Conservation (phyloP, 1,140 invertebrate species). For the Euwallacea similis region DNA sequence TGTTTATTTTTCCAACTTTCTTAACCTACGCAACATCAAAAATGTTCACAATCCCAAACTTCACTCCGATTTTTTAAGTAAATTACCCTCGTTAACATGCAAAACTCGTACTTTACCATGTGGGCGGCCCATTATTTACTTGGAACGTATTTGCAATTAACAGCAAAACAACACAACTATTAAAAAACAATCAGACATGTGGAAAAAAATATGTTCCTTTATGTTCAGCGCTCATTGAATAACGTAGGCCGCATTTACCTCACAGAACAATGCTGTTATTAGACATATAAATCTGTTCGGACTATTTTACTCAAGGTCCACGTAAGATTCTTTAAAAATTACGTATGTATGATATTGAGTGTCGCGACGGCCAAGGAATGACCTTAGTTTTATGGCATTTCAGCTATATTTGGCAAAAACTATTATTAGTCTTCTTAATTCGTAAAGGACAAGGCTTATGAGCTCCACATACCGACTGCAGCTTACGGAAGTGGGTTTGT, state of each 20-base stretch:
- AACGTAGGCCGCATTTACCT: conserved; percentile 19
- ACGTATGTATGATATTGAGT: conserved; percentile 15
- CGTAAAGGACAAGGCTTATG: conserved; percentile 25
- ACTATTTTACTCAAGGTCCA: conserved; percentile 10
- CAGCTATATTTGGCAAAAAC: conserved; percentile 27
- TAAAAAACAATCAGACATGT: conserved; percentile 12
- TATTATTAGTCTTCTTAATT: conserved; percentile 18
- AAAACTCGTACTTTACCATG: not conserved
- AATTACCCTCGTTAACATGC: too few species aligned
- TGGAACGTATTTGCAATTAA: conserved; percentile 24
- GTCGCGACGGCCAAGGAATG: conserved; percentile 14
- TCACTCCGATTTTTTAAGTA: too few species aligned
- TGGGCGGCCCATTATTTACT: conserved; percentile 19
- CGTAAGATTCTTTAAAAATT: conserved; percentile 15
- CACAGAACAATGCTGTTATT: conserved; percentile 6
- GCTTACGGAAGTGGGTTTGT: too few species aligned
- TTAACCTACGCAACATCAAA: too few species aligned
- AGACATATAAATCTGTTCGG: conserved; percentile 7
- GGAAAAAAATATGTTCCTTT: conserved; percentile 28
- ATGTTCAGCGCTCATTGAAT: conserved; percentile 28
- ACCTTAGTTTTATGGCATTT: conserved; percentile 20
- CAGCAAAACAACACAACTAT: conserved; percentile 8
- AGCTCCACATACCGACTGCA: too few species aligned
- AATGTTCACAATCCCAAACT: too few species aligned
- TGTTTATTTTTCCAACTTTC: too few species aligned